Percentiles rank a stretch among this genome's conserved stretches.
Conservation (phyloP, 2,797 vertebrate species). For the Malacoraja senta region DNA sequence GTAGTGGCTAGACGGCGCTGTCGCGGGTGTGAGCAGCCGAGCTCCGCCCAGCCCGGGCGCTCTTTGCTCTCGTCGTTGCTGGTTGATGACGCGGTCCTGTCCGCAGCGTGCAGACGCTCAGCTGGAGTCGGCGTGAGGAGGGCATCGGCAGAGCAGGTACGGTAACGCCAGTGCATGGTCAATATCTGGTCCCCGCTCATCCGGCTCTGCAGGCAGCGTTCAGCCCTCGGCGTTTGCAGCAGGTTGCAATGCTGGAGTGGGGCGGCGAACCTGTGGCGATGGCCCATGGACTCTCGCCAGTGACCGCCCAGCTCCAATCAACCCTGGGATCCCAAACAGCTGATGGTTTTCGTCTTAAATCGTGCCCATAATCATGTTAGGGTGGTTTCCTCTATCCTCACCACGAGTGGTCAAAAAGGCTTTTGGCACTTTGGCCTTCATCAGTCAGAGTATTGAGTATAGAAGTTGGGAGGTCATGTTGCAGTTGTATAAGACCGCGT, state of each 20-base stretch:
- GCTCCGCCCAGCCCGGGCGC: no score
- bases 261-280: not conserved
- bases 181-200: not conserved
- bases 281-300: not conserved
- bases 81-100: not conserved
- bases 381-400: not conserved
- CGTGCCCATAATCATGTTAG: not conserved
- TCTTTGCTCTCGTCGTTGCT: not conserved
- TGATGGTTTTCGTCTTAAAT: not conserved
- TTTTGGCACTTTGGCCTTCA: no score
- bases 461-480: no score
- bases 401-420: no score
- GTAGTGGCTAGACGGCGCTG: no score
- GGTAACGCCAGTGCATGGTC: not conserved
- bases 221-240: no score
- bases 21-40: no score
- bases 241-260: not conserved
- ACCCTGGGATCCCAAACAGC: not conserved
- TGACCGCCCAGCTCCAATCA: not conserved
- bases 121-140: not conserved
- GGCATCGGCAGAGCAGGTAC: not conserved
- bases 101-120: not conserved
- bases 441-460: no score
- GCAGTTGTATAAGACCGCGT: no score
- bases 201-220: not conserved